Base-by-base conservation (phyloP, 2,888 invertebrate species). In the Volucella zonaria region DNA sequence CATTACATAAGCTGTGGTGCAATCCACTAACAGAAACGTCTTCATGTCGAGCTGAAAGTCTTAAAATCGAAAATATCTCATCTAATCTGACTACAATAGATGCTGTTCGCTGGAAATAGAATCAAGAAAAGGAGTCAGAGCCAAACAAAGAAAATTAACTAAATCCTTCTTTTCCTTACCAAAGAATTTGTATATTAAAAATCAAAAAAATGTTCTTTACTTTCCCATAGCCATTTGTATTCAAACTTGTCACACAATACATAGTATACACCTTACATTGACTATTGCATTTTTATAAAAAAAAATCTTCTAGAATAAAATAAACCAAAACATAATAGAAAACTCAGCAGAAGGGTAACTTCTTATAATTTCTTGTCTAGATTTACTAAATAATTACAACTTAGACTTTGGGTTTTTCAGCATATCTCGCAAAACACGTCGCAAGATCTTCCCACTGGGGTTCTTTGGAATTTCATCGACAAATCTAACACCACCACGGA, bases 401-500 rank as follows among this genome's bases (percentile, higher is more conserved):
- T 92, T 92, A 11, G 92, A 91, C 87, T 89, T 91, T 64, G 67
- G 77, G 45, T 88, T 88, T 51, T 90, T 90, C 8, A 92, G 76
- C 87, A 88, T 89, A 3, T 91, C 90, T 12, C 90, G 90, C n/a
- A 92, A 79, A 31, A 91, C 82, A 12, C 95, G 93, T 83, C 96
- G 93, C 49, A 97, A 92, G 88, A 97, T 96, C 92, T 96, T 97
- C 6, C 97, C 97, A 43, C 95, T 95, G 0, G 95, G 93, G 88
- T 95, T 96, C 90, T 95, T 96, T 23, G 96, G 96, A 89, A 96
- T 95, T 87, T 93, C 94, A n/a, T 94, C 92, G 0, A 96, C 90
- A 90, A 97, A 96, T 85, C 93, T 92, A 1, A 96, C 95, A 6
- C 96, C 96, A 14, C 96, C 97, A 80, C 95, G 93, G 61, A 97